Evolutionary conservation across 1,140 invertebrate genomes (phyloP), one percentile per base, ranked within the genome.

Genomic region (Globodera ellingtonae): DNA sequence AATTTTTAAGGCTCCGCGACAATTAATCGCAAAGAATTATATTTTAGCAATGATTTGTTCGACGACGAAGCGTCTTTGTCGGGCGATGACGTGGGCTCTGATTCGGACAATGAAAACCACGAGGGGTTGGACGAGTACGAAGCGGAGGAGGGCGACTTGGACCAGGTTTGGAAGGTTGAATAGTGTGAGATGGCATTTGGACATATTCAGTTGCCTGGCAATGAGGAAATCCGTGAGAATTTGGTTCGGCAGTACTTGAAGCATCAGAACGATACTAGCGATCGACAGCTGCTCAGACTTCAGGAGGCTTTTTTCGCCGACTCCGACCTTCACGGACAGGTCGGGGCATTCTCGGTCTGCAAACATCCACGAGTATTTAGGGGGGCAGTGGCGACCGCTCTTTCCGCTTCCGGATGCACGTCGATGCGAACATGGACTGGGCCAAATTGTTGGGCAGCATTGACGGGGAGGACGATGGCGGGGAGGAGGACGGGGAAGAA

Each of bases 241-340:
- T 66, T 86, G 35, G 75, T 84, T 18, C 72, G 85, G 50, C 85
- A 86, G 48, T 84, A 83, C 56, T 82, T 87, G 59, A 85, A 86
- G 72, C 71, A 86, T 65, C 56, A 77, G 48, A 84, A 79, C 15
- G 72, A 86, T 70, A 84, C 82, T 6, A 83, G 85, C 18, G 83
- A 84, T 13, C 76, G 85, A 21, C 73, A 71, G 18, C 52, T 84
- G 44, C 59, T 86, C 47, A 65, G 73, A 59, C 56, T 84, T 15
- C 84, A 84, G 66, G 83, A 84, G 56, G 59, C 83, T 9, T 84
- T 84, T 69, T 83, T 82, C 35, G 81, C 81, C 35, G 81, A 82
- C 69, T 59, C 79, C 21, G 81, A 82, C 67, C 56, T 82, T 70
- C 79, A 82, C 48, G 79, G 79, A 24, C 69, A 62, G 24, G 52